phyloP scores from a whole-genome alignment of 2,888 invertebrate genomes.

The Tineola bisselliella region DNA sequence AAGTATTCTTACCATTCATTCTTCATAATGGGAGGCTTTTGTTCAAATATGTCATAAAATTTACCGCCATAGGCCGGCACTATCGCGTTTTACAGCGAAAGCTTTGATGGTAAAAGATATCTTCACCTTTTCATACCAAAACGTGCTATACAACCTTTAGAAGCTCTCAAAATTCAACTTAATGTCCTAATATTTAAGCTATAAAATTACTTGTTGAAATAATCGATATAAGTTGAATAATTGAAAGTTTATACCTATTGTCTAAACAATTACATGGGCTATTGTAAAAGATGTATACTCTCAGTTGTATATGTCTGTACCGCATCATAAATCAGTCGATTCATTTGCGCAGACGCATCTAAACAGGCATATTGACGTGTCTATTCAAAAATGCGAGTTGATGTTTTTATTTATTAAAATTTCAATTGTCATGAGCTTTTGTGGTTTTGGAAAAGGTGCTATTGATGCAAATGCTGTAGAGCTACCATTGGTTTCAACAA shows the following conservation, averaged over 20 bases:
- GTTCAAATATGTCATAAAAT: conserved; percentile 10
- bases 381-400: conserved; percentile 44
- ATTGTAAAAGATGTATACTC: conserved; percentile 57
- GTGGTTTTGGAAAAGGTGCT: conserved; percentile 1
- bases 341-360: conserved; percentile 33
- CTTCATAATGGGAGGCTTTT: conserved; percentile 6
- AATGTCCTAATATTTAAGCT: background rate
- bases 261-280: conserved; percentile 63
- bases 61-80: background rate
- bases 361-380: conserved; percentile 51
- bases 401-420: conserved; percentile 52
- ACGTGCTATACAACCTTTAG: background rate
- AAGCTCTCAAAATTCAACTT: background rate
- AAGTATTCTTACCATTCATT: conserved; percentile 7
- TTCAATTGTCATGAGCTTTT: conserved; percentile 36
- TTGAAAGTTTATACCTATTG: conserved; percentile 35
- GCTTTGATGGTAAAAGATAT: conserved; percentile 8
- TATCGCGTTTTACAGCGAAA: conserved; percentile 4
- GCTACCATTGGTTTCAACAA: background rate
- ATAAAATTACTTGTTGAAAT: background rate
- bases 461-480: conserved; percentile 10
- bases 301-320: conserved; percentile 56
- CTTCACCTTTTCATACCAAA: background rate
- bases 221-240: conserved; percentile 20
- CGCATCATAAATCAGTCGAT: conserved; percentile 62